Evolutionary conservation across 2,797 vertebrate genomes (phyloP).

Genomic region (Gallirallus australis): DNA sequence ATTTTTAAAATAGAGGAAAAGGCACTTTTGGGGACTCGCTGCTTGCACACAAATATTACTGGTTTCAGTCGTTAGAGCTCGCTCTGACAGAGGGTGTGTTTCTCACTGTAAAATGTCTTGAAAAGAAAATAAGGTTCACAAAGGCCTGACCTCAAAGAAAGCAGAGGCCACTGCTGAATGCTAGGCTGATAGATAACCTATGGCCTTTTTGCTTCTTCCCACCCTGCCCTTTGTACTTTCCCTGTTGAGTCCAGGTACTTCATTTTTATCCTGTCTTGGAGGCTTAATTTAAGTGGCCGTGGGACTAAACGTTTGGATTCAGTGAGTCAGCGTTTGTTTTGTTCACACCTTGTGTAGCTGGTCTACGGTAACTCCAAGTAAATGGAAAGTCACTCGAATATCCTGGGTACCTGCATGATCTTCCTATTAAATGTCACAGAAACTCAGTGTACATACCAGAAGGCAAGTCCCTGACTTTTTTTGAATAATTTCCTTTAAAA

Average conservation of each 20-base stretch:
- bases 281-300: neutral
- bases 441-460: neutral
- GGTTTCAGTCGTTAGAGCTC: fast-evolving
- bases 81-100: neutral
- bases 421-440: neutral
- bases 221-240: neutral
- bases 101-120: neutral
- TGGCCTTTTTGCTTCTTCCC: neutral
- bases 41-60: neutral
- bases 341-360: neutral
- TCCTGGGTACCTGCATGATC: neutral
- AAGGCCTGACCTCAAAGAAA: neutral
- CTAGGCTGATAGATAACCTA: neutral
- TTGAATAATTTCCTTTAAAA: neutral
- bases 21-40: neutral
- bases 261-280: neutral
- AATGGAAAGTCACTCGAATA: neutral
- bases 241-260: neutral
- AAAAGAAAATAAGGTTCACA: neutral
- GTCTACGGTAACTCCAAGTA: neutral
- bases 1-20: neutral
- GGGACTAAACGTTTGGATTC: neutral
- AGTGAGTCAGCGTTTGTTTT: neutral
- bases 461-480: neutral
- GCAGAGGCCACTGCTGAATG: neutral